phyloP scores from a whole-genome alignment of 2,797 vertebrate species.

The Molothrus ater region DNA sequence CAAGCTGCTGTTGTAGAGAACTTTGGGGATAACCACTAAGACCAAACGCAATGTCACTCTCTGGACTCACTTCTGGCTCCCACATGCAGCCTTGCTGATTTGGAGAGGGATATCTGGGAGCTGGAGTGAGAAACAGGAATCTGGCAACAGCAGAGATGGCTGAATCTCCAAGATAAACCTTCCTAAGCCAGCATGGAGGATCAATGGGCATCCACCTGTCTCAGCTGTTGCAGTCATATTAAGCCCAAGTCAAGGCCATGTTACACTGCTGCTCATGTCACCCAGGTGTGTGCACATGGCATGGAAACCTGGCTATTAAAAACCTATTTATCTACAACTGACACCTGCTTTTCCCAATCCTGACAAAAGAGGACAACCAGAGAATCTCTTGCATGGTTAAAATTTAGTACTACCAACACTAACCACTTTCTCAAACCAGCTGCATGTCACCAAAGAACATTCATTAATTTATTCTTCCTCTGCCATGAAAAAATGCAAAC shows the following conservation, averaged over 20 bases:
- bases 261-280: not conserved
- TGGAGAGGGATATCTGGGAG: not conserved
- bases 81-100: not conserved
- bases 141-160: not conserved
- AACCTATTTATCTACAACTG: not conserved
- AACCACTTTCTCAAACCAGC: not conserved
- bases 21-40: not conserved
- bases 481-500: not conserved
- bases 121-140: not conserved
- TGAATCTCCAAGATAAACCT: not conserved
- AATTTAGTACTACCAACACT: not conserved
- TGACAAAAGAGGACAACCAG: not conserved
- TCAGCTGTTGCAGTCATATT: accelerated
- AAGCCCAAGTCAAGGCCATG: not conserved
- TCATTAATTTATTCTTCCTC: not conserved
- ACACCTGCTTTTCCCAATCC: not conserved
- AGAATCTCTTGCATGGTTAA: not conserved
- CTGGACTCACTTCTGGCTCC: not conserved
- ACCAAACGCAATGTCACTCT: accelerated
- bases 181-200: not conserved
- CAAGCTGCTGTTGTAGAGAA: not conserved
- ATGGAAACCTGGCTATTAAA: not conserved
- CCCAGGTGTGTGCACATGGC: not conserved
- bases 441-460: accelerated
- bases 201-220: not conserved